Conservation (phyloP, 1,140 invertebrate genomes). For the Nasonia giraulti region DNA sequence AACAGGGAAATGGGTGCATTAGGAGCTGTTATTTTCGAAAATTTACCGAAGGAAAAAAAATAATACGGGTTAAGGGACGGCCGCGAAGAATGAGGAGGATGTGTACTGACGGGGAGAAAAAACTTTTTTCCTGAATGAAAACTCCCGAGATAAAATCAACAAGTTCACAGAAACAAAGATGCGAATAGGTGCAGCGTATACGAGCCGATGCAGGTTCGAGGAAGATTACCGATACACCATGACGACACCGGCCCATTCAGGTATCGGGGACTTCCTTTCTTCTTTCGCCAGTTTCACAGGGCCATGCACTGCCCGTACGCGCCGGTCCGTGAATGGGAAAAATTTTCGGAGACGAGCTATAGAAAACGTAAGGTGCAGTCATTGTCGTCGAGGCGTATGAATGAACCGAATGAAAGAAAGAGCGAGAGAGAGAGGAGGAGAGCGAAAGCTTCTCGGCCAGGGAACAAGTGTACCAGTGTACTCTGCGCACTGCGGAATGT, state of each 20-base stretch:
- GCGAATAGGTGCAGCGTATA: conserved; percentile 33
- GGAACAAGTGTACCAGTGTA: conserved; percentile 69
- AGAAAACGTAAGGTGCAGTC: conserved; percentile 67
- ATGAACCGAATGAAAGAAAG: conserved; percentile 61
- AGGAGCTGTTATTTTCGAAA: conserved; percentile 29
- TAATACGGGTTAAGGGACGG: conserved; percentile 31
- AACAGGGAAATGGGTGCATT: conserved; percentile 29
- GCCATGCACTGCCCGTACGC: conserved; percentile 34
- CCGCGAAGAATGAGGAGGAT: not conserved
- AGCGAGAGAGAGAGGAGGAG: conserved; percentile 3
- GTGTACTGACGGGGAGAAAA: not conserved
- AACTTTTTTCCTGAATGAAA: conserved; percentile 40
- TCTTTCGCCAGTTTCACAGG: conserved; percentile 53
- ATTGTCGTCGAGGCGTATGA: conserved; percentile 67
- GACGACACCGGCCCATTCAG: conserved; percentile 62
- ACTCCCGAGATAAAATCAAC: conserved; percentile 48
- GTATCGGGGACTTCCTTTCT: conserved; percentile 55
- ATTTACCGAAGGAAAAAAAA: conserved; percentile 29
- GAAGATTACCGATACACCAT: conserved; percentile 64
- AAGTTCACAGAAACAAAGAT: conserved; percentile 49
- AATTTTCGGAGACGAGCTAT: conserved; percentile 52
- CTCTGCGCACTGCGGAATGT: conserved; percentile 58
- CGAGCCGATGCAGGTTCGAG: conserved; percentile 42
- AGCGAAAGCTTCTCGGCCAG: not conserved
- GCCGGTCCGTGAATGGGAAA: conserved; percentile 61